These are phyloP conservation scores for Pecten maximus DNA, from an alignment of 2,888 invertebrate genomes.

Conservation along the genomic window DNA sequence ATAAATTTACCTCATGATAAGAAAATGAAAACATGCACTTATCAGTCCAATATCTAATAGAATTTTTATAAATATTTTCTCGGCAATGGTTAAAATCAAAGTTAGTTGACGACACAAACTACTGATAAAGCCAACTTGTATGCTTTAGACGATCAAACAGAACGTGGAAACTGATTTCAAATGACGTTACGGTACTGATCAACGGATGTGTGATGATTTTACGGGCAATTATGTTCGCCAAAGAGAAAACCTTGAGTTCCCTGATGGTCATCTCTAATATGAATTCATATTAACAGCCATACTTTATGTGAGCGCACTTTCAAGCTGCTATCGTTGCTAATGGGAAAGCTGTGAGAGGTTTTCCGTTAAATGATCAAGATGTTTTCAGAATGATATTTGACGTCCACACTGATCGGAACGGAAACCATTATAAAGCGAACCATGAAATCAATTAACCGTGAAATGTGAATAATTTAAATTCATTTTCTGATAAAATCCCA, in stretches of 20 bases:
- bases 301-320: conserved; percentile 26
- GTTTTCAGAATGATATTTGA: conserved; percentile 20
- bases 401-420: conserved; percentile 1
- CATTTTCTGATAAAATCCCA: conserved; percentile 15
- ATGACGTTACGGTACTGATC: conserved; percentile 1
- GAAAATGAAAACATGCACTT: conserved; percentile 21
- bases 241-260: background rate
- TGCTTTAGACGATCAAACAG: conserved; percentile 4
- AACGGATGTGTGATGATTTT: conserved; percentile 4
- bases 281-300: background rate
- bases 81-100: conserved; percentile 29
- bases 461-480: conserved; percentile 25
- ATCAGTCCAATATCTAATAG: conserved; percentile 2
- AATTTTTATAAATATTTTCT: conserved; percentile 19
- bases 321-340: conserved; percentile 17
- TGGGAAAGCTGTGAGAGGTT: background rate
- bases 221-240: background rate
- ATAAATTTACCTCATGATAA: background rate
- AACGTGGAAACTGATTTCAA: background rate
- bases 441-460: conserved; percentile 20
- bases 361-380: conserved; percentile 35
- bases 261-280: conserved; percentile 18
- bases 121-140: background rate
- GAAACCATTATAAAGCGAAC: conserved; percentile 8
- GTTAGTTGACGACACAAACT: background rate